Conservation (phyloP, 2,888 invertebrate genomes). For the Camponotus fellah region DNA sequence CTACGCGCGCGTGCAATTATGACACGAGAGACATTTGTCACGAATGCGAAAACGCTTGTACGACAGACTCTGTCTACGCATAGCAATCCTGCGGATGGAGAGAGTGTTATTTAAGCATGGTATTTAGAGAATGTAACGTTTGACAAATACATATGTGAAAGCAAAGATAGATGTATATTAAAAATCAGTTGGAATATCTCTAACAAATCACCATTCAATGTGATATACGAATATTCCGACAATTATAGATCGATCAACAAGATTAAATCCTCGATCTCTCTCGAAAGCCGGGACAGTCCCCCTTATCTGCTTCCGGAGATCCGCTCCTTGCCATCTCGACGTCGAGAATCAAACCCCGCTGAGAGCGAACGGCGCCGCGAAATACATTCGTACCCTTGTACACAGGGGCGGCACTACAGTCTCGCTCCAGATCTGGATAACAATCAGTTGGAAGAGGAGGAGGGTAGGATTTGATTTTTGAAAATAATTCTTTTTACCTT, state of each 20-base stretch:
- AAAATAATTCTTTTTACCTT: too few relatives aligned
- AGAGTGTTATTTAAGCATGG: not conserved
- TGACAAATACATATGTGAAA: conserved; percentile 2
- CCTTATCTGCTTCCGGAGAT: conserved; percentile 51
- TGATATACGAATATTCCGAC: not conserved
- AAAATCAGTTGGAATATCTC: not conserved
- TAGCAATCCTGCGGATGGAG: not conserved
- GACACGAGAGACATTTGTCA: conserved; percentile 19
- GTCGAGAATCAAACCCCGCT: conserved; percentile 19
- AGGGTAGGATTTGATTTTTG: too few relatives aligned
- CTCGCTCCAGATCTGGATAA: too few relatives aligned
- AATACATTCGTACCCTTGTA: conserved; percentile 68
- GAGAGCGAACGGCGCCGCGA: conserved; percentile 56
- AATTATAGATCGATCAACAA: not conserved
- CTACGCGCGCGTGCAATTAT: conserved; percentile 30
- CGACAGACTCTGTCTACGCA: not conserved
- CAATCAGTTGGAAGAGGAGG: too few relatives aligned
- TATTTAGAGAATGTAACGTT: not conserved
- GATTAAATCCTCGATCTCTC: conserved; percentile 50
- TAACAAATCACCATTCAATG: not conserved
- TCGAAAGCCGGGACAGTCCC: conserved; percentile 48
- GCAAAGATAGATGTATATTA: not conserved
- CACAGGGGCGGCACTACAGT: not conserved
- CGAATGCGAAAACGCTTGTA: conserved; percentile 12
- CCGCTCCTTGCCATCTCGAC: conserved; percentile 11